Evolutionary conservation across 1,140 invertebrate genomes (phyloP).

Genomic region (Drosophila guanche): DNA sequence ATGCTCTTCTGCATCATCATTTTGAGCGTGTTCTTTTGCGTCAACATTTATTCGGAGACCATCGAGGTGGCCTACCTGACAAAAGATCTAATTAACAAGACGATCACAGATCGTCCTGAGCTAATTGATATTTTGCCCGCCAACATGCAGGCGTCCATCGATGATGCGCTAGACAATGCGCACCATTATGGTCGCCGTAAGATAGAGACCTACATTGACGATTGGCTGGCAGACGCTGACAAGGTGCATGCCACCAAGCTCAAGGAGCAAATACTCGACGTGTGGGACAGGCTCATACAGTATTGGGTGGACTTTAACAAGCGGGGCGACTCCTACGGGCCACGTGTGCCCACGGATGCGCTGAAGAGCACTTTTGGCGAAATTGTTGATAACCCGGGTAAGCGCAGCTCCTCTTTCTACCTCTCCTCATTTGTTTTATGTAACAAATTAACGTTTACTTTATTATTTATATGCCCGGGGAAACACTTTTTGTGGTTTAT

Average conservation of each 20-base stretch:
- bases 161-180: conserved; percentile 95
- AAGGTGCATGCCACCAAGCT: conserved; percentile 91
- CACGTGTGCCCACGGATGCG: conserved; percentile 88
- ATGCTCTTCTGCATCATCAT: conserved; percentile 86
- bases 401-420: conserved; percentile 16
- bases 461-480: conserved; percentile 31
- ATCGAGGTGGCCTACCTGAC: conserved; percentile 95
- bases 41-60: conserved; percentile 96
- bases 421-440: conserved; percentile 38
- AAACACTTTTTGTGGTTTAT: conserved; percentile 11
- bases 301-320: conserved; percentile 91
- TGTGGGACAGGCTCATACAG: conserved; percentile 97
- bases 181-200: conserved; percentile 91
- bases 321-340: conserved; percentile 85
- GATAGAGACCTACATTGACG: conserved; percentile 81
- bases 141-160: conserved; percentile 89
- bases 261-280: conserved; percentile 95
- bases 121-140: conserved; percentile 89
- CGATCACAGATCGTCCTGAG: conserved; percentile 94
- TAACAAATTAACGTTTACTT: conserved; percentile 24
- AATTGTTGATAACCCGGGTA: conserved; percentile 83
- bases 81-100: conserved; percentile 95
- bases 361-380: conserved; percentile 86
- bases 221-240: conserved; percentile 92
- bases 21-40: conserved; percentile 81